Evolutionary conservation across 2,888 invertebrate genomes (phyloP), one percentile per base, ranked within the genome.

Genomic region (Spicauda simplicius): DNA sequence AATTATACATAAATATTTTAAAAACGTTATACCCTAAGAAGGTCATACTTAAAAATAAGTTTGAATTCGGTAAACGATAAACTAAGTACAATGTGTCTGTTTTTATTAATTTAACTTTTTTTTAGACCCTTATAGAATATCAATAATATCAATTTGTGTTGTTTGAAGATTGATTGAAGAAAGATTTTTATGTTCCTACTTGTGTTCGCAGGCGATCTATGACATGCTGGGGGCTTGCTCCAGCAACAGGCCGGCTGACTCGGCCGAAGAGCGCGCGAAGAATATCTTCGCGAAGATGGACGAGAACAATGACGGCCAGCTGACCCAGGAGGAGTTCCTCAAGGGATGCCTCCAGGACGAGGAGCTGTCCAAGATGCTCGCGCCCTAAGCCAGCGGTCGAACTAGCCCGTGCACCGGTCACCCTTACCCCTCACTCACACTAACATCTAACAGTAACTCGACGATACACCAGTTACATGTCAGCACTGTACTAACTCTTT

Each of bases 201-300:
- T 25, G 4, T 53, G 61, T 70, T 90, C 94, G 55, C 95, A 99
- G 99, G 99, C 99, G 75, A 99, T 99, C 92, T 99, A 99, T 93
- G 99, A 99, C 90, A 99, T 99, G 99, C 95, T 99, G 79, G 99
- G 99, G 67, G 98, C 98, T 74, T 98, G 98, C 91, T 98, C 98
- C 81, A 98, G 98, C 89, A 98, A 98, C 93, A 95, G 98, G 84
- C 98, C 98, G 58, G 98, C 98, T 52, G 98, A 98, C 87, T 98
- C 98, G 19, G 99, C 99, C 33, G 98, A 99, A 86, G 99, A 99
- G 85, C 95, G 99, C 76, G 99, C 99, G 77, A 98, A 98, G 94
- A 99, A 99, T 91, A 99, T 99, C 82, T 99, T 99, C 93, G 98
- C 98, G 70, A 99, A 99, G 93, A 99, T 99, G 99, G 99, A 99